These are phyloP conservation scores for Deroplatys truncata DNA, from an alignment of 2,888 invertebrate species.

Conservation along the genomic window DNA sequence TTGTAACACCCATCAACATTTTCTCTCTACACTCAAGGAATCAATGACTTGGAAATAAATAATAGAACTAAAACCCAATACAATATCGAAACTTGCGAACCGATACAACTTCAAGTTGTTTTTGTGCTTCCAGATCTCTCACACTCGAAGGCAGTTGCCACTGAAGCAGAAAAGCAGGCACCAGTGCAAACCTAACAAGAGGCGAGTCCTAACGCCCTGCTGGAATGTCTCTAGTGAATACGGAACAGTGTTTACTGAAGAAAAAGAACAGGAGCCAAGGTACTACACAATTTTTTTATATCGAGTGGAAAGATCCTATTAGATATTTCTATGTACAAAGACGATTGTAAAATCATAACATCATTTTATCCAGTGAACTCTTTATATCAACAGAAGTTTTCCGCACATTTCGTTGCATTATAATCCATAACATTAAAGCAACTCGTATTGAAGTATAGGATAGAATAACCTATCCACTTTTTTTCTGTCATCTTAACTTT, in stretches of 20 bases:
- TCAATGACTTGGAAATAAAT: slow-evolving; percentile 19
- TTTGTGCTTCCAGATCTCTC: not conserved
- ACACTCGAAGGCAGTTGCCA: not conserved
- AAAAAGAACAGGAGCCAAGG: not conserved
- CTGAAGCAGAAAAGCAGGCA: not conserved
- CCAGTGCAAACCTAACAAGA: not conserved
- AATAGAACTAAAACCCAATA: slow-evolving; percentile 15
- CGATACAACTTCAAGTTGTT: slow-evolving; percentile 14
- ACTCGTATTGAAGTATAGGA: no score
- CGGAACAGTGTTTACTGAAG: not conserved
- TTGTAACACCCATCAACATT: slow-evolving; percentile 1
- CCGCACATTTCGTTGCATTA: no score
- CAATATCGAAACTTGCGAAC: slow-evolving; percentile 12
- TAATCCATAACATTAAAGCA: no score
- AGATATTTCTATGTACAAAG: no score
- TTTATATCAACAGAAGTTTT: no score
- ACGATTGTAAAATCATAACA: no score
- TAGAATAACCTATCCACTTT: no score
- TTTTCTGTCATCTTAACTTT: no score
- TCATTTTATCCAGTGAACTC: no score
- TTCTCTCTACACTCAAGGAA: not conserved
- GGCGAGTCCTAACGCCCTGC: not conserved
- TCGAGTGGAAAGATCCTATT: no score
- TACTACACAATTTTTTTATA: no score
- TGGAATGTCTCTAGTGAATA: not conserved